phyloP scores from a whole-genome alignment of 2,113 vertebrate genomes.

The Corvus hawaiiensis region DNA sequence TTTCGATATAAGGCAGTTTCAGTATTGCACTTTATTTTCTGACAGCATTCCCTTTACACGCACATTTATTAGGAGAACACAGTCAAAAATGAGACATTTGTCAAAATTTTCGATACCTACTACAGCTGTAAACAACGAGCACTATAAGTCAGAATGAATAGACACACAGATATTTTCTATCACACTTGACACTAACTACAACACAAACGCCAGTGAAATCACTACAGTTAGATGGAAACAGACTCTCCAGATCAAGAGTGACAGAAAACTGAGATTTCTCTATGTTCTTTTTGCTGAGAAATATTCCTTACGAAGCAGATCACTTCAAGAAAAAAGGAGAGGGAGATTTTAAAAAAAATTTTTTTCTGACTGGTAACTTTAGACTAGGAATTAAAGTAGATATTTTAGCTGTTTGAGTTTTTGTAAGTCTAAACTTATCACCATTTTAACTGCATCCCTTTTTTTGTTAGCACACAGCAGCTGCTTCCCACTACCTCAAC shows the following conservation, averaged over 20 bases:
- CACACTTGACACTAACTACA: slow-evolving; percentile 31
- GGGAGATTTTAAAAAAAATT: neutral
- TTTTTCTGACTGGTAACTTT: neutral
- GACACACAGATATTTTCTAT: neutral
- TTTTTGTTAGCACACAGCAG: neutral
- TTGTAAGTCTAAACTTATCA: neutral
- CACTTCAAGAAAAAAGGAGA: neutral
- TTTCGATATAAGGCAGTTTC: neutral
- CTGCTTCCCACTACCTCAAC: neutral
- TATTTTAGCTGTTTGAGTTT: neutral
- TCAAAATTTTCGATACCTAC: neutral
- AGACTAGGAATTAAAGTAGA: neutral
- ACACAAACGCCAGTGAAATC: slow-evolving; percentile 19
- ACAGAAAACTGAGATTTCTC: slow-evolving; percentile 8
- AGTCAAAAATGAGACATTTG: neutral
- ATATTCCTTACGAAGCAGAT: neutral
- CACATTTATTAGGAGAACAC: neutral
- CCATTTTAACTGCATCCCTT: neutral
- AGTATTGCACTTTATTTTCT: neutral
- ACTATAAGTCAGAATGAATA: neutral
- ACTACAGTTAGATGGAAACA: slow-evolving; percentile 1
- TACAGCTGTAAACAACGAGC: neutral
- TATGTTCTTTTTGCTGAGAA: neutral
- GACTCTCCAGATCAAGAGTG: neutral
- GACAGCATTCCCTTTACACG: neutral